Evolutionary conservation across 1,140 invertebrate species (phyloP).

Genomic region (Euwallacea similis): DNA sequence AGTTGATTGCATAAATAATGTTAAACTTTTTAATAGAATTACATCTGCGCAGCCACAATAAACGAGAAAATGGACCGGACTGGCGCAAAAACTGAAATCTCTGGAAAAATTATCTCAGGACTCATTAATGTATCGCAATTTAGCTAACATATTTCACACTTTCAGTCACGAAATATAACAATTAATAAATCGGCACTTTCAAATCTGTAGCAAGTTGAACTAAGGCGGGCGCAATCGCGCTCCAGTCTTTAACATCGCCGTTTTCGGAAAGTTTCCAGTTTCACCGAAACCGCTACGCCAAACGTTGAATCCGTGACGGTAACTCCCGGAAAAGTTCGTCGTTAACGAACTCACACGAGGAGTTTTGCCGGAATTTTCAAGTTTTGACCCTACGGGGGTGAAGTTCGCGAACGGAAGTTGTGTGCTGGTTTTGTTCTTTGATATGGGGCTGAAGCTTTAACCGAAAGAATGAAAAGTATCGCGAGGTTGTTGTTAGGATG

Average conservation of each 20-base stretch:
- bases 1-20: too few species aligned
- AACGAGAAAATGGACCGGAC: too few species aligned
- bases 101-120: too few species aligned
- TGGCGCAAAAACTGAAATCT: too few species aligned
- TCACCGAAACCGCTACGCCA: slow-evolving; percentile 6
- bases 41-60: too few species aligned
- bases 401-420: slow-evolving; percentile 8
- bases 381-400: slow-evolving; percentile 3
- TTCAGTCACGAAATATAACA: slow-evolving; percentile 6
- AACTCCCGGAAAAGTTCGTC: background rate
- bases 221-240: slow-evolving; percentile 33
- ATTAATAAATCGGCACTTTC: slow-evolving; percentile 8
- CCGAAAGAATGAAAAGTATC: slow-evolving; percentile 19
- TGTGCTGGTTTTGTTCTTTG: background rate
- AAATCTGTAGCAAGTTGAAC: slow-evolving; percentile 20
- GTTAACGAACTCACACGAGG: background rate
- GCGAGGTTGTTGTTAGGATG: slow-evolving; percentile 16
- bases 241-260: slow-evolving; percentile 20
- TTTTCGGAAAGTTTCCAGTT: slow-evolving; percentile 35
- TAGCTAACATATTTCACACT: too few species aligned
- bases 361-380: background rate
- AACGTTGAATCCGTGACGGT: background rate
- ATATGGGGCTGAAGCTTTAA: background rate
- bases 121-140: too few species aligned
- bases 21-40: too few species aligned